A percentile compares a stretch with the other conserved stretches of the same genome.
phyloP scores from a whole-genome alignment of 2,113 vertebrate species.

The Varanus salvator region DNA sequence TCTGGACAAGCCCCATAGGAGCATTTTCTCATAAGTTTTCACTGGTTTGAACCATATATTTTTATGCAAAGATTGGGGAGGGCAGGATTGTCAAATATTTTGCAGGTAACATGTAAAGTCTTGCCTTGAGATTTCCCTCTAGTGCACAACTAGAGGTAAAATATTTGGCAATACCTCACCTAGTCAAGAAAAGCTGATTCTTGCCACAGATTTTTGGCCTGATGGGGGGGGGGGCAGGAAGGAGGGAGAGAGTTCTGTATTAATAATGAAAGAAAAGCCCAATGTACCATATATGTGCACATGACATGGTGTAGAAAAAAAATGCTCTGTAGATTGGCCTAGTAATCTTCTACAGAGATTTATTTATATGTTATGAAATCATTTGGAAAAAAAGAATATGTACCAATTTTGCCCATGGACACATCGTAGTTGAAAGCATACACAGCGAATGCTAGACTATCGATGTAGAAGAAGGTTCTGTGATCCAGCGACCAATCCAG shows the following conservation, averaged over 20 bases:
- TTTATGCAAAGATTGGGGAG: no score
- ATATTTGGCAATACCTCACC: neutral
- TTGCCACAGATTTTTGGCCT: neutral
- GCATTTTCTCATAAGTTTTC: neutral
- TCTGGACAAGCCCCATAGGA: no score
- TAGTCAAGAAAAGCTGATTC: neutral
- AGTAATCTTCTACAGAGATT: neutral
- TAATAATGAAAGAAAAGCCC: neutral
- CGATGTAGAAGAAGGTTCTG: slow-evolving; percentile 85
- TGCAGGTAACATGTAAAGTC: neutral
- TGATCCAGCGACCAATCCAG: slow-evolving; percentile 90
- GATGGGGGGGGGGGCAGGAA: no score
- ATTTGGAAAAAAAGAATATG: neutral
- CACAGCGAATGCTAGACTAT: slow-evolving; percentile 82
- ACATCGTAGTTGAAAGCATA: slow-evolving; percentile 85
- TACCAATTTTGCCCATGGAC: slow-evolving; percentile 78
- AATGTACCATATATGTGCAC: neutral
- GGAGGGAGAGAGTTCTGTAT: neutral
- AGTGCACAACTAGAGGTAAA: neutral
- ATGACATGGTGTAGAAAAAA: neutral
- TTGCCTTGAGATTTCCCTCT: neutral
- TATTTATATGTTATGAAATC: neutral
- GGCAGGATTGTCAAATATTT: no score
- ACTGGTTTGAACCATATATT: neutral
- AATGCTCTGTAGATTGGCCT: neutral